These are phyloP conservation scores for silkworm (Bombyx mori) DNA, from an alignment of 1,140 invertebrate species.

Conservation along the genomic window DNA sequence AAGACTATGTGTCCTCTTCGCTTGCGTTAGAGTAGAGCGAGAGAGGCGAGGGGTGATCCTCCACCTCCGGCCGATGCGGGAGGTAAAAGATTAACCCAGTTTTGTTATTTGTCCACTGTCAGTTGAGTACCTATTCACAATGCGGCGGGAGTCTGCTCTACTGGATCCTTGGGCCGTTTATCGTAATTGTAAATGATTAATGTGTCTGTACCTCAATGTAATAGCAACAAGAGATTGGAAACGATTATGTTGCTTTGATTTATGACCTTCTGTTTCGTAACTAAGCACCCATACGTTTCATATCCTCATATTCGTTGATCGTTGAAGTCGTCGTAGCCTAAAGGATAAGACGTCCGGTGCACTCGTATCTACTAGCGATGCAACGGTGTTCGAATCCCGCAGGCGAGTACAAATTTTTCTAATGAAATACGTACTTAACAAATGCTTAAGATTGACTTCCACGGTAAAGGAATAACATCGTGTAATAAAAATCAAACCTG, in stretches of 20 bases:
- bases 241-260: constrained; percentile 54
- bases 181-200: constrained; percentile 70
- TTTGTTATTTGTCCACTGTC: constrained; percentile 71
- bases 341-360: too few species aligned
- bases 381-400: too few species aligned
- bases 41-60: constrained; percentile 43
- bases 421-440: too few species aligned
- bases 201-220: constrained; percentile 52
- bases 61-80: constrained; percentile 46
- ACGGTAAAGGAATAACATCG: too few species aligned
- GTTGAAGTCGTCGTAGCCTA: too few species aligned
- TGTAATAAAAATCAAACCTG: too few species aligned
- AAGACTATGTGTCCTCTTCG: constrained; percentile 39
- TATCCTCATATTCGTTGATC: background rate
- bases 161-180: constrained; percentile 62
- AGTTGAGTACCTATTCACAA: constrained; percentile 68
- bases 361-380: too few species aligned
- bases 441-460: too few species aligned
- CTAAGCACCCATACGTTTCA: constrained; percentile 10
- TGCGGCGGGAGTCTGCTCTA: constrained; percentile 56
- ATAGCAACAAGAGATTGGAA: constrained; percentile 53
- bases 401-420: too few species aligned
- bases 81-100: constrained; percentile 70
- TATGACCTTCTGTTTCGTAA: constrained; percentile 31
- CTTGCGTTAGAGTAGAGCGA: constrained; percentile 36